Percentiles rank a stretch among this genome's conserved stretches.
Conservation (phyloP, 2,888 invertebrate species). For the Nomada hirtipes region DNA sequence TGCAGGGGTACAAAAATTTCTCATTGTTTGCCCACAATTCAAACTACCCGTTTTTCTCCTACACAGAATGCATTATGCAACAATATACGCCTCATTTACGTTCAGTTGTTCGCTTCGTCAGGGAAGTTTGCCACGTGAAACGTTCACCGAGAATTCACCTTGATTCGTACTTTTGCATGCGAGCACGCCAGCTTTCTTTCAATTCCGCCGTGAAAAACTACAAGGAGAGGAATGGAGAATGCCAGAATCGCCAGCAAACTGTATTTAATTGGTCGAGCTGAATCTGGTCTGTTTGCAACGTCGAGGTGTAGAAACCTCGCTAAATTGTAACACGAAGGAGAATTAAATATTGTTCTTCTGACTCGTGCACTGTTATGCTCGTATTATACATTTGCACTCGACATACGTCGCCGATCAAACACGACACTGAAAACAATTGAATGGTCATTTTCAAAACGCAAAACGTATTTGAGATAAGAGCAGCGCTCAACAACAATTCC, state of each 20-base stretch:
- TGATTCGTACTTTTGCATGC: constrained; percentile 11
- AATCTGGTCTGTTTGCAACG: background rate
- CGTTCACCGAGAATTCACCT: constrained; percentile 21
- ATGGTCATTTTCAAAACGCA: no score
- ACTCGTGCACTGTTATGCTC: no score
- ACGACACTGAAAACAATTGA: background rate
- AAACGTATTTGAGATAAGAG: background rate
- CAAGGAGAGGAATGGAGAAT: background rate
- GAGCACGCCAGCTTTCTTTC: constrained; percentile 7
- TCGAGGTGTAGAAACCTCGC: no score
- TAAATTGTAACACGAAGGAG: no score
- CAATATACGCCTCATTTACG: constrained; percentile 29
- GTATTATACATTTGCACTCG: no score
- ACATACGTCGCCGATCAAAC: background rate
- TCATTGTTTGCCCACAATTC: constrained; percentile 9
- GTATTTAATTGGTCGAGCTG: background rate
- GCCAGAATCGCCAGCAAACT: background rate
- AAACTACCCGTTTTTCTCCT: background rate
- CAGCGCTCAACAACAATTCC: background rate
- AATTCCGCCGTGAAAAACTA: background rate
- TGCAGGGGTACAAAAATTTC: background rate
- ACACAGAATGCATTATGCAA: constrained; percentile 45
- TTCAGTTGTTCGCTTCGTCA: constrained; percentile 40
- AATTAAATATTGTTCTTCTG: no score
- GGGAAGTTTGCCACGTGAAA: constrained; percentile 15